A percentile compares a stretch with the other conserved stretches of the same genome.
Conservation (phyloP, 2,113 vertebrate species). For the Sapajus apella region DNA sequence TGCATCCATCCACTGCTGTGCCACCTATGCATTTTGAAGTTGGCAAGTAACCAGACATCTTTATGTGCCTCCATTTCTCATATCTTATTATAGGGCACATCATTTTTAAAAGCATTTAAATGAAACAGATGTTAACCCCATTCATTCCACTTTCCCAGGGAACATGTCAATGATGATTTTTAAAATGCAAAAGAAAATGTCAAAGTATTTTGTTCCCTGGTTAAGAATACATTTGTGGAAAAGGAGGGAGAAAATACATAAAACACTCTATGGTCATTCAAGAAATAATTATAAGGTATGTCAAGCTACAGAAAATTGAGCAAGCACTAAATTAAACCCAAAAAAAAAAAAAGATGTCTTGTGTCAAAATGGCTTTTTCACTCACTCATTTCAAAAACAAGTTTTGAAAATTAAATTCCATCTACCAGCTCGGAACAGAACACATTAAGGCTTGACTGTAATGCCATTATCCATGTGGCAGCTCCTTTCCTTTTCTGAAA, state of each 20-base stretch:
- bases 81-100: conserved; percentile 62
- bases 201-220: conserved; percentile 73
- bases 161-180: conserved; percentile 65
- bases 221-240: conserved; percentile 66
- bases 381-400: conserved; percentile 68
- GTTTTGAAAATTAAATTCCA: conserved; percentile 69
- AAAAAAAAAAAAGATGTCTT: not conserved
- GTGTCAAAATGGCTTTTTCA: conserved; percentile 74
- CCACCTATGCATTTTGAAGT: conserved; percentile 33
- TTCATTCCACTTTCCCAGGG: conserved; percentile 61
- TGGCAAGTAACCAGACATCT: conserved; percentile 64
- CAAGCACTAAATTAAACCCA: conserved; percentile 60
- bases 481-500: conserved; percentile 5
- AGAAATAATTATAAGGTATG: conserved; percentile 74
- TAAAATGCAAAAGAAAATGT: conserved; percentile 77
- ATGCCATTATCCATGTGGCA: not conserved
- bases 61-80: conserved; percentile 30
- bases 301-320: conserved; percentile 70
- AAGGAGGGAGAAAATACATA: conserved; percentile 62
- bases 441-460: conserved; percentile 25
- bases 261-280: conserved; percentile 62
- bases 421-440: conserved; percentile 55
- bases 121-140: conserved; percentile 65
- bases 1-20: conserved; percentile 15
- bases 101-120: conserved; percentile 75